These are phyloP conservation scores for Nomada fabriciana DNA, from an alignment of 2,888 invertebrate genomes.

Conservation along the genomic window DNA sequence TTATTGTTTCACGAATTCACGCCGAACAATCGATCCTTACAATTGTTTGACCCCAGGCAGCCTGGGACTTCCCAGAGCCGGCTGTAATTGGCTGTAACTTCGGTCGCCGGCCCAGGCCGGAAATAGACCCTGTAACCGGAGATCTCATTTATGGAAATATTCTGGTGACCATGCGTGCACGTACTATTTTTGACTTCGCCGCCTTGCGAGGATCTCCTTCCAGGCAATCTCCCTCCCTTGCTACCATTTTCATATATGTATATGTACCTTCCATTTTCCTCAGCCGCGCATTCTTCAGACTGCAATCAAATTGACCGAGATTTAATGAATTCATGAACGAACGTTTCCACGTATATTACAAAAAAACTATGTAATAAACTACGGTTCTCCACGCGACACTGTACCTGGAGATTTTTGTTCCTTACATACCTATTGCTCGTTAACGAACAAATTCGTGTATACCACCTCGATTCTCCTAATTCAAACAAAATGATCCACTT, in stretches of 20 bases:
- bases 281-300: slow-evolving; percentile 1
- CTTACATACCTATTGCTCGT: no score
- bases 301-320: slow-evolving; percentile 53
- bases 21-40: not conserved
- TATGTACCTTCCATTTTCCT: slow-evolving; percentile 22
- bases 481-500: not conserved
- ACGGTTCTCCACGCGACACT: not conserved
- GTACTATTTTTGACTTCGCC: slow-evolving; percentile 77
- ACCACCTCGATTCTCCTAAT: no score
- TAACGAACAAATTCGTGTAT: no score
- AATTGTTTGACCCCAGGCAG: not conserved
- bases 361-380: slow-evolving; percentile 5
- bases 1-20: not conserved
- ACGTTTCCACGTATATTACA: not conserved
- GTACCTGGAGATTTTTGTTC: not conserved
- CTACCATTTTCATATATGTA: slow-evolving; percentile 18
- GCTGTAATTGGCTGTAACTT: slow-evolving; percentile 38
- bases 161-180: slow-evolving; percentile 66
- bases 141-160: slow-evolving; percentile 83
- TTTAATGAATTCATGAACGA: slow-evolving; percentile 33
- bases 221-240: slow-evolving; percentile 25
- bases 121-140: slow-evolving; percentile 82
- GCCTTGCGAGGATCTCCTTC: slow-evolving; percentile 35
- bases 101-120: slow-evolving; percentile 63
- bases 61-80: slow-evolving; percentile 2